Percentiles rank a stretch among this genome's conserved stretches.
Conservation (phyloP, 2,797 vertebrate genomes). For the Sebastes diploproa region DNA sequence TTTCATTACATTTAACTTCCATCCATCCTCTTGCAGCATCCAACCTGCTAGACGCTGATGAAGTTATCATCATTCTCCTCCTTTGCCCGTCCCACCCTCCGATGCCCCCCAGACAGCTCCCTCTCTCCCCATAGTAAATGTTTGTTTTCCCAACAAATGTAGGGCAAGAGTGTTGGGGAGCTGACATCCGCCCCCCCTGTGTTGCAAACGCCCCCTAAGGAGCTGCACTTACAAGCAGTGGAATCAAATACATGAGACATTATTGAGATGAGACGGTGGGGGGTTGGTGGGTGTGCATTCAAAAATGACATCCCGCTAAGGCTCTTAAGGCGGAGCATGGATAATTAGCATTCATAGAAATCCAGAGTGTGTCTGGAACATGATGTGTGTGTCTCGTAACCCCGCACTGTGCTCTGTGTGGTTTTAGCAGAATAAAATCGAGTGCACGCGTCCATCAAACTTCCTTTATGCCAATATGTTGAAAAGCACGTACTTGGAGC, state of each 20-base stretch:
- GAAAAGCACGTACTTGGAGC: background rate
- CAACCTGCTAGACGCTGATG: conserved; percentile 38
- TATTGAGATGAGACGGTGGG: conserved; percentile 39
- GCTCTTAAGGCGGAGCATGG: conserved; percentile 43
- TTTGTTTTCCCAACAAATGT: conserved; percentile 58
- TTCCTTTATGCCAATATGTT: background rate
- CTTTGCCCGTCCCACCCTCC: conserved; percentile 10
- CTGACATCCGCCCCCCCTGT: conserved; percentile 16
- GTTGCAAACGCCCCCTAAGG: conserved; percentile 36
- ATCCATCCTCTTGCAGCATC: conserved; percentile 19
- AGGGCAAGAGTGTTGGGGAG: conserved; percentile 33
- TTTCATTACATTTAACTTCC: conserved; percentile 17
- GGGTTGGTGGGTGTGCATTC: conserved; percentile 15
- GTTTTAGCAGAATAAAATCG: background rate
- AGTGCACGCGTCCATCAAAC: background rate
- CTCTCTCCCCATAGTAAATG: conserved; percentile 33
- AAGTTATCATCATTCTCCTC: conserved; percentile 42
- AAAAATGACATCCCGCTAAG: conserved; percentile 33
- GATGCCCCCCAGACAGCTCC: conserved; percentile 23
- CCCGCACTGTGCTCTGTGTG: background rate
- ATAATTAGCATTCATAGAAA: conserved; percentile 55
- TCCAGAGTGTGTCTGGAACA: conserved; percentile 9
- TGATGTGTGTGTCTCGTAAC: background rate
- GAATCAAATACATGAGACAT: conserved; percentile 43
- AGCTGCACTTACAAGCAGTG: conserved; percentile 44